These are phyloP conservation scores for Dasyprocta punctata DNA, from an alignment of 2,113 vertebrate genomes.

Conservation along the genomic window DNA sequence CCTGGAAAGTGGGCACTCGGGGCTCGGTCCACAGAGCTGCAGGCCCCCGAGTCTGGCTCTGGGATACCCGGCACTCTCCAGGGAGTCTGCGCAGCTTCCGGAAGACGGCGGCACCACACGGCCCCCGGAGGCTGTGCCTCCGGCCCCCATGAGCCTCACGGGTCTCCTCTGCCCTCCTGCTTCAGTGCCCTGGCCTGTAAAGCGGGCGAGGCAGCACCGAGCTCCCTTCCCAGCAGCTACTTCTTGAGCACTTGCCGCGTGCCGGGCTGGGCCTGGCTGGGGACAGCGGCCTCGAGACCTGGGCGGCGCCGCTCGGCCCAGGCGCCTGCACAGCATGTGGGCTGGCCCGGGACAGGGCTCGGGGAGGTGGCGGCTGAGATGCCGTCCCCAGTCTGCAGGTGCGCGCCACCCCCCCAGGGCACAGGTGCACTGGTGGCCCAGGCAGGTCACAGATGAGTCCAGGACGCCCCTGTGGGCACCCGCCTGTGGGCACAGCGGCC, in stretches of 20 bases:
- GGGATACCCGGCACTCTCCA: neutral
- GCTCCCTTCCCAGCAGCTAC: too few species aligned
- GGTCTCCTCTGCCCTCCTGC: neutral
- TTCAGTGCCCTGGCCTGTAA: neutral
- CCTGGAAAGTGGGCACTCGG: neutral
- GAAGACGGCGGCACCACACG: neutral
- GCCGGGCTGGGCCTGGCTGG: fast-evolving
- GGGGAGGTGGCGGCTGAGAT: too few species aligned
- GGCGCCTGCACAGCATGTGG: too few species aligned
- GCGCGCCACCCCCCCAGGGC: too few species aligned
- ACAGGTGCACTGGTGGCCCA: too few species aligned
- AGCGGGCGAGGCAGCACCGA: fast-evolving
- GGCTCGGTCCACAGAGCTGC: neutral
- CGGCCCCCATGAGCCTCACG: fast-evolving
- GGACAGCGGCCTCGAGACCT: neutral
- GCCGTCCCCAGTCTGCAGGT: too few species aligned
- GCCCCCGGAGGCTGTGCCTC: neutral
- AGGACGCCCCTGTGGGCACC: neutral
- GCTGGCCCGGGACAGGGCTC: too few species aligned
- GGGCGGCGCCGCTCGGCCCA: too few species aligned
- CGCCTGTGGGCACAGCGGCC: neutral
- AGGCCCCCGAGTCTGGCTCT: neutral
- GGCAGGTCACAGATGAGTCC: neutral
- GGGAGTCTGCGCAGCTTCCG: neutral
- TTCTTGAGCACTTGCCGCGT: neutral